phyloP scores from a whole-genome alignment of 2,888 invertebrate genomes.

The Cyaniris semiargus region DNA sequence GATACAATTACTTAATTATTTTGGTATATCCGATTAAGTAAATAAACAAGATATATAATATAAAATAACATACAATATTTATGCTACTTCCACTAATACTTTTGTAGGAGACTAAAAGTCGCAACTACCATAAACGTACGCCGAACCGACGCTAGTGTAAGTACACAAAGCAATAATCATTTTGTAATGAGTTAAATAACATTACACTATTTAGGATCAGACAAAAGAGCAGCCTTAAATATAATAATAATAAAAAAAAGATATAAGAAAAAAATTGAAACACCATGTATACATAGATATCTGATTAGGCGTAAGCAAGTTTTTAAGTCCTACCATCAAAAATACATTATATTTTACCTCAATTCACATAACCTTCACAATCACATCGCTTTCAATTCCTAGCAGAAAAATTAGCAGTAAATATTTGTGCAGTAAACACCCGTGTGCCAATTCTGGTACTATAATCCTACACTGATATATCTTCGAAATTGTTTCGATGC shows the following conservation, averaged over 20 bases:
- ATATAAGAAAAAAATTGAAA: background rate
- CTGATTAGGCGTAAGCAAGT: background rate
- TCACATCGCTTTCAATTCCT: slow-evolving; percentile 9
- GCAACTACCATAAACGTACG: background rate
- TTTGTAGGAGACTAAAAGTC: background rate
- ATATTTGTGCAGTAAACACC: background rate
- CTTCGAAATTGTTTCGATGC: background rate
- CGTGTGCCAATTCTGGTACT: background rate
- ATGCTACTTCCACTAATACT: background rate
- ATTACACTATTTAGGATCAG: background rate
- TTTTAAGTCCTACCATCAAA: background rate
- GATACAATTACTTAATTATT: background rate
- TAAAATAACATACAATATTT: background rate
- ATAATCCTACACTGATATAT: background rate
- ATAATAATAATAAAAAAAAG: background rate
- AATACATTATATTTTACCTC: background rate
- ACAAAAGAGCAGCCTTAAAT: background rate
- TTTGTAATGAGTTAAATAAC: background rate
- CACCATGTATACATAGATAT: background rate
- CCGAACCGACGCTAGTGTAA: background rate
- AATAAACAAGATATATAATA: background rate
- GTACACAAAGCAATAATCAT: too few relatives aligned
- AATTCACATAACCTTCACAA: background rate
- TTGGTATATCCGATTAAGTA: background rate
- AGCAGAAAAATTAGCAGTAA: background rate